A percentile compares a stretch with the other conserved stretches of the same genome.
Conservation (phyloP, 2,888 invertebrate genomes). For the Rhagonycha fulva region DNA sequence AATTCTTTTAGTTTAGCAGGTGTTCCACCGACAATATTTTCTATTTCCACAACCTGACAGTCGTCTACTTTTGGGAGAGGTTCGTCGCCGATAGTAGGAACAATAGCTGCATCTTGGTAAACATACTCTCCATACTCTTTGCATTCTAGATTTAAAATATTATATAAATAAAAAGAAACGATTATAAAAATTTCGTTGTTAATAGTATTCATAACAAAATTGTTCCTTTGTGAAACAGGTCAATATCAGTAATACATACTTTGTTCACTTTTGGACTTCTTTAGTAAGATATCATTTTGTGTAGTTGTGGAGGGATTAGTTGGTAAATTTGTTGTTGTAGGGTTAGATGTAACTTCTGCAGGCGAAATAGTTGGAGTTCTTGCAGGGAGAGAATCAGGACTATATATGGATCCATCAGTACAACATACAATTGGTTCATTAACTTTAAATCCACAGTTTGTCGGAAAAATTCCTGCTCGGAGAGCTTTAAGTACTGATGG, state of each 20-base stretch:
- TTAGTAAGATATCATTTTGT: background rate
- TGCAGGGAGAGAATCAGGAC: too few relatives aligned
- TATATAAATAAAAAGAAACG: background rate
- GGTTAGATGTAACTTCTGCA: background rate
- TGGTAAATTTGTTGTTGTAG: background rate
- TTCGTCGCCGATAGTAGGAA: background rate
- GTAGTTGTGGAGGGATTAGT: background rate
- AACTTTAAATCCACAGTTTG: background rate
- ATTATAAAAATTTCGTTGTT: background rate
- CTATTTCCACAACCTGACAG: background rate
- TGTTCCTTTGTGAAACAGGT: too few relatives aligned
- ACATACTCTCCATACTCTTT: slow-evolving; percentile 2
- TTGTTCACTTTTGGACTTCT: background rate
- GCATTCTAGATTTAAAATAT: slow-evolving; percentile 10
- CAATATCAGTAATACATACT: slow-evolving; percentile 2
- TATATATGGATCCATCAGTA: background rate
- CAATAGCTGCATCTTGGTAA: background rate
- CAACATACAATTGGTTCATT: background rate
- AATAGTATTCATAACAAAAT: background rate
- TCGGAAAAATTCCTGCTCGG: background rate
- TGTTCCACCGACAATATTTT: background rate
- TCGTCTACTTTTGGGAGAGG: background rate
- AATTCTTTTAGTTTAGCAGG: slow-evolving; percentile 9
- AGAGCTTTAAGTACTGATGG: slow-evolving; percentile 52
- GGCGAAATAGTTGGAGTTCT: background rate